phyloP scores from a whole-genome alignment of 2,888 invertebrate genomes.

The Norana najaformis region DNA sequence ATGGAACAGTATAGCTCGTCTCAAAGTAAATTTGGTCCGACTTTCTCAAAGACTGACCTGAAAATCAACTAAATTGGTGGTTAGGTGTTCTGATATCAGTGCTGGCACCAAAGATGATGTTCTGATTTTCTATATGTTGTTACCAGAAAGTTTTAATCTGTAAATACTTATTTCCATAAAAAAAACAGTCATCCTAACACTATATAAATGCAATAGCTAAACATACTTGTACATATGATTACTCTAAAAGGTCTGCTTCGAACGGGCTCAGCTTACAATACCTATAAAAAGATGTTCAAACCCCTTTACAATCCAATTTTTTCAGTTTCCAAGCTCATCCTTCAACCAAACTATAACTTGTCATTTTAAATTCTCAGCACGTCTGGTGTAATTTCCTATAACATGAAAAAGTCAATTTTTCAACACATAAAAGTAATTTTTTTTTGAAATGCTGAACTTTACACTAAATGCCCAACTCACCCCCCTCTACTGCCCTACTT shows the following conservation, averaged over 20 bases:
- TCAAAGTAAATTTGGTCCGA: too few species aligned
- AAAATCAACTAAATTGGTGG: background rate
- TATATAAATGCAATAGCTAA: background rate
- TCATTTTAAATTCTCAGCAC: background rate
- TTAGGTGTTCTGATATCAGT: background rate
- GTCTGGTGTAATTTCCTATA: background rate
- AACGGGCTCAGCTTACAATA: too few species aligned
- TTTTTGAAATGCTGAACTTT: constrained; percentile 6
- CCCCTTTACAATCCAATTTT: background rate
- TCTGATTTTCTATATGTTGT: too few species aligned
- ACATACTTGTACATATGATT: background rate
- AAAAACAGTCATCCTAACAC: background rate
- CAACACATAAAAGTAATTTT: background rate
- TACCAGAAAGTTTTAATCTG: too few species aligned
- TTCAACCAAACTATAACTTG: background rate
- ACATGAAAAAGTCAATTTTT: background rate
- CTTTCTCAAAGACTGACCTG: too few species aligned
- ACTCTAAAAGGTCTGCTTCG: too few species aligned
- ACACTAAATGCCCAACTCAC: background rate
- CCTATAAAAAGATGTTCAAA: too few species aligned
- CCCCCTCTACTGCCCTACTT: too few species aligned
- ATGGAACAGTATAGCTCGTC: too few species aligned
- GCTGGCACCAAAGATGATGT: too few species aligned
- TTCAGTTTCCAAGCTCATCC: background rate
- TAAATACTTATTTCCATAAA: too few species aligned